phyloP scores from a whole-genome alignment of 2,113 vertebrate genomes.

The Cebidichthys violaceus region DNA sequence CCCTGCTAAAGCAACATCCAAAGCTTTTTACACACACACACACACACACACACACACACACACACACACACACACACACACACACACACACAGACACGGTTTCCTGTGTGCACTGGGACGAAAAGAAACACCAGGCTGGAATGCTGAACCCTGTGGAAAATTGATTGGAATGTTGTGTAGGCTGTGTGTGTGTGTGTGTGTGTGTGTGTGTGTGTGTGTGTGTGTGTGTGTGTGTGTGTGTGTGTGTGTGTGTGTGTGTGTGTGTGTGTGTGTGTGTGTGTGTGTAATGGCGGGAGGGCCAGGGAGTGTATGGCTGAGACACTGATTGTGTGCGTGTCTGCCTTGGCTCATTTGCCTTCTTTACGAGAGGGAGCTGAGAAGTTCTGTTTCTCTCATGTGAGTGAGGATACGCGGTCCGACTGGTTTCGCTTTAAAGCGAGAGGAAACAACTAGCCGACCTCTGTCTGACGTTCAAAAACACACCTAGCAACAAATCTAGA shows the following conservation, averaged over 20 bases:
- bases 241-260: slow-evolving; percentile 27
- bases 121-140: slow-evolving; percentile 70
- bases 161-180: slow-evolving; percentile 74
- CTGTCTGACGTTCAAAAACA: neutral
- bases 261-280: slow-evolving; percentile 13
- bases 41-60: slow-evolving; percentile 16
- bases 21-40: slow-evolving; percentile 16
- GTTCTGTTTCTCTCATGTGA: neutral
- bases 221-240: slow-evolving; percentile 20
- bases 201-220: slow-evolving; percentile 21
- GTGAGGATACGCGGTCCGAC: neutral
- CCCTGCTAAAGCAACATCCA: slow-evolving; percentile 47
- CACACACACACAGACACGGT: neutral
- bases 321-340: slow-evolving; percentile 9
- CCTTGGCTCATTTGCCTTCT: slow-evolving; percentile 14
- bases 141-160: slow-evolving; percentile 74
- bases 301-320: slow-evolving; percentile 13
- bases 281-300: slow-evolving; percentile 10
- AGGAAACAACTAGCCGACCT: neutral
- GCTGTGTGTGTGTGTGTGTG: slow-evolving; percentile 29
- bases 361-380: neutral
- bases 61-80: neutral
- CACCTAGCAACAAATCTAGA: neutral
- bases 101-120: slow-evolving; percentile 56
- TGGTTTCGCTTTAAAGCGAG: neutral